Base-by-base conservation (phyloP, 2,888 invertebrate genomes). In the Latrodectus hesperus region DNA sequence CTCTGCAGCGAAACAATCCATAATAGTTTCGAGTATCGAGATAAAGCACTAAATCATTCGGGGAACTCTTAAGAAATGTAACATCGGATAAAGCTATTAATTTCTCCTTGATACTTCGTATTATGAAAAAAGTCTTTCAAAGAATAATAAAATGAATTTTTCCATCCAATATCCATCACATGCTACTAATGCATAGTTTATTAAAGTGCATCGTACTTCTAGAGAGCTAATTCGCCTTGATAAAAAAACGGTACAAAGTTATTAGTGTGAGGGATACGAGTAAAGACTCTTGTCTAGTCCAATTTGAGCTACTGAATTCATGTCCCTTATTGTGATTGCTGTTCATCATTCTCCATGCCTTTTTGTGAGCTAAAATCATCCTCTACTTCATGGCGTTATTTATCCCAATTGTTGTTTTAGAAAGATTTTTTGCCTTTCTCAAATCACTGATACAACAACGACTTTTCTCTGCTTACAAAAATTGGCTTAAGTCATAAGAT, bases 281-380 rank as follows among this genome's bases (percentile, higher is more conserved):
- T 38, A 38, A 38, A 38, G 1, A 38, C 38, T 38, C 38, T 38
- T 38, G 4, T 26, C 22, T 26, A 16, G 22, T 6, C 26, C 60
- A 14, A 11, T 5, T 11, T 49, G 77, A 52, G 49, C 53, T 38
- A 55, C 70, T 70, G 38, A 70, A 71, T 78, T 26, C 70, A n/a
- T 55, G 68, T 80, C 71, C 51, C 52, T 72, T 80, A 64, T 72
- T 80, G 71, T 65, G 67, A 67, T 51, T 74, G 67, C 73, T 81
- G 81, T 81, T 81, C 73, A 81, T 81, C 81, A 81, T 81, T 73
- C 16, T 49, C 65, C 68, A 10, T 26, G 70, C 68, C 67, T 65
- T 22, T 67, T 12, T 38, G 38, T 38, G 38, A 38, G 22, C 65
- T 74, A 81, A 74, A 81, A 81, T 73, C 73, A 73, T 82, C 82